Conservation (phyloP, 2,888 invertebrate genomes). For the Heliconius ethilla region DNA sequence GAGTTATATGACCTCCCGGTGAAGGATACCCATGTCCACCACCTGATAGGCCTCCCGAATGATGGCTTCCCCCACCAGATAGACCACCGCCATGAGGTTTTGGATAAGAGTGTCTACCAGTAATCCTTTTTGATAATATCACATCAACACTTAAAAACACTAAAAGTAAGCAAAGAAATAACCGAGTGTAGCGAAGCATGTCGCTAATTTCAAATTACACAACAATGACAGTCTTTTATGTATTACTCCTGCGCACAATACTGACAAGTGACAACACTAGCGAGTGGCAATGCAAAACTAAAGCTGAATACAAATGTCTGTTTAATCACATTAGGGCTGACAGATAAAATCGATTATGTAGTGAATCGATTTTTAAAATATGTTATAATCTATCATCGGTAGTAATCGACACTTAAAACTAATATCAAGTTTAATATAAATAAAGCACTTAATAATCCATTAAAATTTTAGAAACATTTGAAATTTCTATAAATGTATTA, state of each 20-base stretch:
- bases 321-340: conserved; percentile 1
- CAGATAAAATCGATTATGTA: background rate
- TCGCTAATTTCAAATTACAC: conserved; percentile 36
- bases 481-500: too few relatives aligned
- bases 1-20: conserved; percentile 49
- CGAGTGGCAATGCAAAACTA: background rate
- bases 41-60: conserved; percentile 56
- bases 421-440: too few relatives aligned
- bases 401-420: too few relatives aligned
- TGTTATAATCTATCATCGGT: too few relatives aligned
- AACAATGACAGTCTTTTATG: conserved; percentile 21
- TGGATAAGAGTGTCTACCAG: conserved; percentile 51
- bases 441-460: too few relatives aligned
- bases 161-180: conserved; percentile 58
- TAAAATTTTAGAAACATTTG: too few relatives aligned
- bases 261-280: conserved; percentile 29
- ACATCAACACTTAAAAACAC: conserved; percentile 54
- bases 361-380: background rate
- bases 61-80: conserved; percentile 53
- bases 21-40: conserved; percentile 50
- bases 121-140: conserved; percentile 50
- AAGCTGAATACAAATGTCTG: background rate
- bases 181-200: conserved; percentile 51
- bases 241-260: conserved; percentile 50
- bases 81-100: conserved; percentile 52